Percentiles rank a stretch among this genome's conserved stretches.
phyloP scores from a whole-genome alignment of 2,888 invertebrate genomes.

The Trichopria drosophilae region DNA sequence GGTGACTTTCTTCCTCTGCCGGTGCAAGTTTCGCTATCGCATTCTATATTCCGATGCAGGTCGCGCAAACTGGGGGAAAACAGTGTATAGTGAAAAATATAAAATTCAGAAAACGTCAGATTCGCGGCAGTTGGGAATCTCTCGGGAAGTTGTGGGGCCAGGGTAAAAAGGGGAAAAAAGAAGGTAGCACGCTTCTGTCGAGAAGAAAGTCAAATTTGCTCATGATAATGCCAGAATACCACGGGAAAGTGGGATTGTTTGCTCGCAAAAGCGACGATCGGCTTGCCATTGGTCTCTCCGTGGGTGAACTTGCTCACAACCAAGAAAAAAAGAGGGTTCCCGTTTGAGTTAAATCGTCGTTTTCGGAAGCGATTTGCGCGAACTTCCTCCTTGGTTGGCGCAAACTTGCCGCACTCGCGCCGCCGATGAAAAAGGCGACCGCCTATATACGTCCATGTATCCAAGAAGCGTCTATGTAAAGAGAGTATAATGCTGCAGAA shows the following conservation, averaged over 20 bases:
- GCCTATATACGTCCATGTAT: neutral
- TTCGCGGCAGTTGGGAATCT: slow-evolving; percentile 23
- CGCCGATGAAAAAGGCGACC: slow-evolving; percentile 16
- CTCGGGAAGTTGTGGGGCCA: slow-evolving; percentile 22
- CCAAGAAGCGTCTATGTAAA: slow-evolving; percentile 11
- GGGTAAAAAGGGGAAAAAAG: slow-evolving; percentile 20
- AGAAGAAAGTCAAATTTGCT: slow-evolving; percentile 53
- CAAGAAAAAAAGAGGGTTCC: slow-evolving; percentile 31
- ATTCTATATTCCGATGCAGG: slow-evolving; percentile 47
- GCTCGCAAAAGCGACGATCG: slow-evolving; percentile 33
- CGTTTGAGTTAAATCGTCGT: too few relatives aligned
- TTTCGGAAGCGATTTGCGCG: too few relatives aligned
- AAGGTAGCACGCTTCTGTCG: slow-evolving; percentile 8
- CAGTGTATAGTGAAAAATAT: slow-evolving; percentile 8
- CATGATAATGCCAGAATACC: slow-evolving; percentile 50
- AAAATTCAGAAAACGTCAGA: too few relatives aligned
- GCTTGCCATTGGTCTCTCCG: slow-evolving; percentile 6
- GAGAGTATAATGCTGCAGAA: slow-evolving; percentile 22
- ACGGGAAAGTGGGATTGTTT: slow-evolving; percentile 41
- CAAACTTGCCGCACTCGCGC: too few relatives aligned
- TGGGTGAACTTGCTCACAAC: slow-evolving; percentile 39
- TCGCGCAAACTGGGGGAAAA: slow-evolving; percentile 22
- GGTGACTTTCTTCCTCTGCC: too few relatives aligned
- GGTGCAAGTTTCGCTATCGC: slow-evolving; percentile 45
- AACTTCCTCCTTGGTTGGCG: too few relatives aligned